Percentiles rank a stretch among this genome's conserved stretches.
Evolutionary conservation across 2,888 invertebrate species (phyloP).

Genomic region (Bugula neritina): DNA sequence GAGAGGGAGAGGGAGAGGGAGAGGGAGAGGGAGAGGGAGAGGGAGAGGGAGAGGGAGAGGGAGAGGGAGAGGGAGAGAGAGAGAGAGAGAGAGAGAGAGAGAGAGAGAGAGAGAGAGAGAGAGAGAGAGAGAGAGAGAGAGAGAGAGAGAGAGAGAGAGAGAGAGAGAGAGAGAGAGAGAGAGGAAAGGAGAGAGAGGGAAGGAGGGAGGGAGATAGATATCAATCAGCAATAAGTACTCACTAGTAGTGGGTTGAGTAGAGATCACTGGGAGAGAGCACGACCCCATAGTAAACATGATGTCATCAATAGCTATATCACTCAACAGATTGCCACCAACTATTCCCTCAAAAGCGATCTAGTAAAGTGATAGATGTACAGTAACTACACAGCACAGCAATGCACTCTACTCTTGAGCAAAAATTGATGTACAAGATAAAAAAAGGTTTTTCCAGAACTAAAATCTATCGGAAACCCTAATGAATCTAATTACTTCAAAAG

Average conservation of each 20-base stretch:
- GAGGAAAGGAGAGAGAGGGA: not conserved
- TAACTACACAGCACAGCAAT: no score
- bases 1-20: not conserved
- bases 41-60: not conserved
- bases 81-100: slow-evolving; percentile 6
- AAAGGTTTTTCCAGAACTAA: no score
- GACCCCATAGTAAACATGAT: not conserved
- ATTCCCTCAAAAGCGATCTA: not conserved
- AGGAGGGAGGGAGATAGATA: not conserved
- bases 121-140: not conserved
- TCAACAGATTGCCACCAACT: not conserved
- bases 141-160: not conserved
- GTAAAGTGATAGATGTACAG: no score
- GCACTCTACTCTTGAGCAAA: no score
- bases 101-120: slow-evolving; percentile 2
- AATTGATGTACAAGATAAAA: no score
- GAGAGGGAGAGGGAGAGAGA: not conserved
- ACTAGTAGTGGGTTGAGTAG: not conserved
- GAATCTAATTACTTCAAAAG: no score
- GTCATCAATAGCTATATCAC: not conserved
- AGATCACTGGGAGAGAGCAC: not conserved
- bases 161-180: slow-evolving; percentile 14
- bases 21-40: not conserved
- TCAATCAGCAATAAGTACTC: no score
- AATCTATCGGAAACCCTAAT: no score